Evolutionary conservation across 2,113 vertebrate species (phyloP), one percentile per base, ranked within the genome.

Genomic region (Pseudolaguvia tuberculata): DNA sequence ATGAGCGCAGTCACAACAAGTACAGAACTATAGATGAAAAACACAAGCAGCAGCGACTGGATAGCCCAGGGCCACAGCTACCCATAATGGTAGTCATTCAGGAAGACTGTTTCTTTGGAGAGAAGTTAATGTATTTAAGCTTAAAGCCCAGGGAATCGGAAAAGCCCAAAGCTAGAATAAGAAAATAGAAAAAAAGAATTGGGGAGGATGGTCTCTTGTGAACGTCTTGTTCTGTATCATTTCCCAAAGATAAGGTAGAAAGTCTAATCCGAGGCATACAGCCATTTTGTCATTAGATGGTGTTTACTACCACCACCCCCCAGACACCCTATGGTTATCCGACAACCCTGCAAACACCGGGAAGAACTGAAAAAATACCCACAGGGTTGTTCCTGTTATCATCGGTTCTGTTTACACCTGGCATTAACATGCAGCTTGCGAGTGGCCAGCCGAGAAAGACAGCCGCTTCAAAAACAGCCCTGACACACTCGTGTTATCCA

Each of bases 281-380:
- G 63, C 23, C 63, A 67, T 67, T 67, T 67, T 50, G 45, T 67
- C 42, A 17, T 66, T 48, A 27, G 14, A 11, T 65, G 45, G 18
- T 50, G 45, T 50, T 67, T 67, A 67, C 45, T 6, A 18, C 63
- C 45, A 6, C 45, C 1, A 42, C 63, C 23, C 23, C 21, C n/a
- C n/a, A n/a, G n/a, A n/a, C n/a, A n/a, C n/a, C n/a, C 15, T 65
- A 9, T 9, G 62, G 5, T 65, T 21, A 1, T 17, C 62, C 10
- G 42, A 17, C 62, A 47, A 42, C 23, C 63, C 25, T 18, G 42
- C 7, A 66, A 11, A 66, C 23, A 66, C 21, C 42, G 13, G 0
- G 6, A 47, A 23, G 39, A n/a, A 5, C 21, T 23, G n/a, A 39
- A 62, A 6, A 31, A 3, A 27, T 25, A 20, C 3, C 1, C 6